phyloP scores from a whole-genome alignment of 1,140 invertebrate genomes.

The Rhagoletis pomonella region DNA sequence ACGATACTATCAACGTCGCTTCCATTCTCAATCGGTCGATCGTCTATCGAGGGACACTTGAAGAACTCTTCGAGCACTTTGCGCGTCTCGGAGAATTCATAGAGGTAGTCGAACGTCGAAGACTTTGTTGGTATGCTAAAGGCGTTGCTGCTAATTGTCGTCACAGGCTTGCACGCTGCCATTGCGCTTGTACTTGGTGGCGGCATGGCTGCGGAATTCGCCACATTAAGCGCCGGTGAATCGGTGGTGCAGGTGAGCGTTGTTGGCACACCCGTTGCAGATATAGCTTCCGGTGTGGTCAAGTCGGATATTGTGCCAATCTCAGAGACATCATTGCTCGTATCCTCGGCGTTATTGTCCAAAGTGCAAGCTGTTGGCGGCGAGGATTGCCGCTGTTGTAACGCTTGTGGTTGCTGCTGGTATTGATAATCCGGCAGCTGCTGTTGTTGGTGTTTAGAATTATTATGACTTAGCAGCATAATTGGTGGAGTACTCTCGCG shows the following conservation, averaged over 20 bases:
- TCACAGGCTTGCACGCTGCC: constrained; percentile 53
- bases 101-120: constrained; percentile 87
- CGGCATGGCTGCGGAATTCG: constrained; percentile 54
- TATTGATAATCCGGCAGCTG: constrained; percentile 49
- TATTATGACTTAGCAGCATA: constrained; percentile 56
- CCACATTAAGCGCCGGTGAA: constrained; percentile 49
- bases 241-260: constrained; percentile 55
- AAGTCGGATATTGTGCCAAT: constrained; percentile 73
- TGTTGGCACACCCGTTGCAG: constrained; percentile 53
- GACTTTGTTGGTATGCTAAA: constrained; percentile 76
- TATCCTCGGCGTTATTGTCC: constrained; percentile 72
- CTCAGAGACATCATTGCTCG: constrained; percentile 73
- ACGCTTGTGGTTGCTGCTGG: constrained; percentile 60
- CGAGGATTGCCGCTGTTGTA: constrained; percentile 54
- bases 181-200: constrained; percentile 47
- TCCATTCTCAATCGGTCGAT: constrained; percentile 75
- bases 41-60: constrained; percentile 82
- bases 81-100: constrained; percentile 92
- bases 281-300: constrained; percentile 66
- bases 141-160: constrained; percentile 25
- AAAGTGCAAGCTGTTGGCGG: constrained; percentile 59
- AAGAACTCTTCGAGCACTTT: constrained; percentile 96
- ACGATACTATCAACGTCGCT: constrained; percentile 73
- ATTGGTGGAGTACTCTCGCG: constrained; percentile 62
- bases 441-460: constrained; percentile 57